These are phyloP conservation scores for Trinectes maculatus DNA, from an alignment of 2,113 vertebrate genomes.

Conservation along the genomic window DNA sequence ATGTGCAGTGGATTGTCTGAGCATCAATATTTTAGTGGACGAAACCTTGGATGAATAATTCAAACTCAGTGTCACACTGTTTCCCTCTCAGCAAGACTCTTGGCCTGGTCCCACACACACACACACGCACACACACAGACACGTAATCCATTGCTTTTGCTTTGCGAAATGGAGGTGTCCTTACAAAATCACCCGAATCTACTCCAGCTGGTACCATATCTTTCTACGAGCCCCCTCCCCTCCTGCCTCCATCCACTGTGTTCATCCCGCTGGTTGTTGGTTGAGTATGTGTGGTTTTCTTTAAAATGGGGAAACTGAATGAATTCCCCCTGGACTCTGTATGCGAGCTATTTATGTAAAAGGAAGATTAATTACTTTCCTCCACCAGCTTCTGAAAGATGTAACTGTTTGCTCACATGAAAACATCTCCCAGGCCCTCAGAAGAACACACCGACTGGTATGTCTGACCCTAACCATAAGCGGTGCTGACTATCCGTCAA, in stretches of 20 bases:
- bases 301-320: conserved; percentile 19
- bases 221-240: conserved; percentile 16
- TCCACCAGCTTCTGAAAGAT: conserved; percentile 27
- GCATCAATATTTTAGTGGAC: conserved; percentile 73
- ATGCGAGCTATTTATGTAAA: conserved; percentile 63
- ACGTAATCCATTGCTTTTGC: conserved; percentile 16
- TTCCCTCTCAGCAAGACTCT: conserved; percentile 37
- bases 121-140: conserved; percentile 23
- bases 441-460: conserved; percentile 43
- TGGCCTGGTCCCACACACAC: conserved; percentile 35
- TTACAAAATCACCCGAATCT: conserved; percentile 42
- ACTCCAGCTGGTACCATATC: conserved; percentile 42
- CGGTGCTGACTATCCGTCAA: conserved; percentile 28
- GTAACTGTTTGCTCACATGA: conserved; percentile 11
- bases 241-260: conserved; percentile 24
- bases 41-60: conserved; percentile 75
- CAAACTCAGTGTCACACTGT: conserved; percentile 47
- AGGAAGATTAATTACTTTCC: conserved; percentile 66
- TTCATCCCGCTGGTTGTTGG: conserved; percentile 5
- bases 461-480: conserved; percentile 52
- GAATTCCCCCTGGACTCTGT: conserved; percentile 39
- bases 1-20: conserved; percentile 42
- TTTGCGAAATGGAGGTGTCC: conserved; percentile 30
- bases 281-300: conserved; percentile 7
- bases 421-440: conserved; percentile 21